Percentiles rank a stretch among this genome's conserved stretches.
Evolutionary conservation across 1,140 invertebrate species (phyloP).

Genomic region (Drosophila albomicans): DNA sequence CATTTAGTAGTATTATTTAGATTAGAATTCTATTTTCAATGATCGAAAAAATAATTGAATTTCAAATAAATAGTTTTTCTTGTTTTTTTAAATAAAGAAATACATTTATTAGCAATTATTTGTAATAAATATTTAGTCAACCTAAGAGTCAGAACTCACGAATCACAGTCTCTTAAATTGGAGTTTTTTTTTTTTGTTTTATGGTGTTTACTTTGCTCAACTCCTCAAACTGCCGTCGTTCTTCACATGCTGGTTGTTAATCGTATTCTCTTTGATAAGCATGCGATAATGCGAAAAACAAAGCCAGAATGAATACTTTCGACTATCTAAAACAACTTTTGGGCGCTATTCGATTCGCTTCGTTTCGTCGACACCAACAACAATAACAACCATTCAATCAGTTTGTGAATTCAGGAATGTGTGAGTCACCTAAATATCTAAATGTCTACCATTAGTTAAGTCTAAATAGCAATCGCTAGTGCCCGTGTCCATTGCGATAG

Average conservation of each 20-base stretch:
- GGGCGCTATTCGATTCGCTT: conserved; percentile 18
- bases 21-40: not conserved
- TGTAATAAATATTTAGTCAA: conserved; percentile 27
- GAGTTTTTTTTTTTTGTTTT: not conserved
- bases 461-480: conserved; percentile 18
- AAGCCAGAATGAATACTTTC: conserved; percentile 24
- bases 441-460: conserved; percentile 30
- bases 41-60: not conserved
- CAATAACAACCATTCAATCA: conserved; percentile 24
- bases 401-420: conserved; percentile 35
- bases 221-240: conserved; percentile 1
- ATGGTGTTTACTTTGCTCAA: not conserved
- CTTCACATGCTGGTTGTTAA: conserved; percentile 18
- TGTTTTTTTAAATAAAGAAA: not conserved
- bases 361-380: not conserved
- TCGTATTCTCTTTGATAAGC: conserved; percentile 44
- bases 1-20: too few relatives aligned
- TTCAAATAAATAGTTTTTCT: not conserved
- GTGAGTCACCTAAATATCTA: conserved; percentile 43
- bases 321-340: conserved; percentile 29
- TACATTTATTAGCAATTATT: conserved; percentile 13
- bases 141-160: not conserved
- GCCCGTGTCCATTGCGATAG: conserved; percentile 56
- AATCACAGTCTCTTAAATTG: not conserved
- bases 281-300: conserved; percentile 40